Base-by-base conservation (phyloP, 1,140 invertebrate genomes). In the Chironomus striatipennis region DNA sequence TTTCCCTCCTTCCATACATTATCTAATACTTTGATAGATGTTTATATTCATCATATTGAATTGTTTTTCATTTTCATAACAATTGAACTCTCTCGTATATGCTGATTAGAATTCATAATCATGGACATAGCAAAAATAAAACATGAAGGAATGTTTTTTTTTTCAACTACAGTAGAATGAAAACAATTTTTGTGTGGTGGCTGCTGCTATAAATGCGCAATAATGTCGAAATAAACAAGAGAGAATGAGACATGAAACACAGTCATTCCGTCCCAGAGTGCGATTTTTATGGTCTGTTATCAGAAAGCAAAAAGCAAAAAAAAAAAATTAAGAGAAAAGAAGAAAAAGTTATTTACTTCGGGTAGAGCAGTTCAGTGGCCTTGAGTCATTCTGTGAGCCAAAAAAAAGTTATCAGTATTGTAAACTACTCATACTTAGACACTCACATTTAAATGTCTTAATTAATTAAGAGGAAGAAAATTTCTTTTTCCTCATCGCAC, bases 71-170 rank as follows among this genome's bases (percentile, higher is more conserved):
- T 34, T 34, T 34, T 2, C 24, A n/a, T n/a, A 57, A 57, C 47
- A 57, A 57, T 57, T 57, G 47, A 15, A n/a, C 47, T 12, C 47
- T 12, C 5, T n/a, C n/a, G 43, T 12, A 15, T n/a, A 57, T n/a
- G n/a, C 47, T 5, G 47, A 57, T 57, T 57, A 57, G 47, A 57
- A 57, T 57, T 57, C 47, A 57, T 57, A 57, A 57, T 57, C 47
- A n/a, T 57, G 47, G 47, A 57, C 47, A 57, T n/a, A 57, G 47
- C 47, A 57, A 15, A 57, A n/a, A n/a, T n/a, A n/a, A n/a, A 34
- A n/a, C 47, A n/a, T n/a, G 47, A 57, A 57, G 47, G n/a, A 57
- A 34, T 34, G 24, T 34, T 34, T 34, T 34, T 34, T 2, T 34
- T 34, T 57, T 15, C 47, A n/a, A n/a, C n/a, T n/a, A 57, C 12